Percentiles rank a stretch among this genome's conserved stretches.
phyloP scores from a whole-genome alignment of 2,113 vertebrate species.

The Lophochroa leadbeateri region DNA sequence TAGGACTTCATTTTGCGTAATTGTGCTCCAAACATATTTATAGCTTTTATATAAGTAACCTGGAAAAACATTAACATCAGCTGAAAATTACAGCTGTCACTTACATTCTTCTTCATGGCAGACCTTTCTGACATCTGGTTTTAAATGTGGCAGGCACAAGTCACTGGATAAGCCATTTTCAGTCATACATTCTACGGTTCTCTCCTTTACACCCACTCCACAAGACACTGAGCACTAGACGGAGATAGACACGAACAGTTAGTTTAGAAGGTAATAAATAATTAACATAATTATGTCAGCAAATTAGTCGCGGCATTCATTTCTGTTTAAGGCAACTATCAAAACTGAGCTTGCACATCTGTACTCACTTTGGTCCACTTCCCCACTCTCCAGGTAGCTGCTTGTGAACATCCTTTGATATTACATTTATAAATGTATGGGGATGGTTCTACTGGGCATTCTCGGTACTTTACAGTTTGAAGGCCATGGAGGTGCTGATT shows the following conservation, averaged over 20 bases:
- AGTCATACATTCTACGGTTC: conserved; percentile 82
- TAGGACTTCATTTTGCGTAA: neutral
- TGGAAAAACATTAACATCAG: neutral
- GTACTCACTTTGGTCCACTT: conserved; percentile 85
- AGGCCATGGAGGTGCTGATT: conserved; percentile 41
- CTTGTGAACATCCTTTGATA: conserved; percentile 75
- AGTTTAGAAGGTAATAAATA: neutral
- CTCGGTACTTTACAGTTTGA: conserved; percentile 34
- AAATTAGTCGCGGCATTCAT: neutral
- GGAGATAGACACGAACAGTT: neutral
- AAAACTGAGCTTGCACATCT: neutral
- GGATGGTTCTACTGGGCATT: conserved; percentile 77
- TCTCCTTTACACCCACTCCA: conserved; percentile 84
- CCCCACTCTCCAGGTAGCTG: conserved; percentile 85
- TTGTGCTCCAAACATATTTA: neutral
- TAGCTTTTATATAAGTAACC: conserved; percentile 4
- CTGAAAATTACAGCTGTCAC: conserved; percentile 49
- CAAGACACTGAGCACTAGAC: conserved; percentile 90
- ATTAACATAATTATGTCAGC: neutral
- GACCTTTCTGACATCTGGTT: conserved; percentile 81
- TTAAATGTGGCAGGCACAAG: conserved; percentile 81
- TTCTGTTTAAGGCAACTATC: neutral
- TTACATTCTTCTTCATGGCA: conserved; percentile 87
- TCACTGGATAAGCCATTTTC: conserved; percentile 79
- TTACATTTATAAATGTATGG: conserved; percentile 74